Conservation (phyloP, 2,888 invertebrate genomes). For the Diaprepes abbreviatus region DNA sequence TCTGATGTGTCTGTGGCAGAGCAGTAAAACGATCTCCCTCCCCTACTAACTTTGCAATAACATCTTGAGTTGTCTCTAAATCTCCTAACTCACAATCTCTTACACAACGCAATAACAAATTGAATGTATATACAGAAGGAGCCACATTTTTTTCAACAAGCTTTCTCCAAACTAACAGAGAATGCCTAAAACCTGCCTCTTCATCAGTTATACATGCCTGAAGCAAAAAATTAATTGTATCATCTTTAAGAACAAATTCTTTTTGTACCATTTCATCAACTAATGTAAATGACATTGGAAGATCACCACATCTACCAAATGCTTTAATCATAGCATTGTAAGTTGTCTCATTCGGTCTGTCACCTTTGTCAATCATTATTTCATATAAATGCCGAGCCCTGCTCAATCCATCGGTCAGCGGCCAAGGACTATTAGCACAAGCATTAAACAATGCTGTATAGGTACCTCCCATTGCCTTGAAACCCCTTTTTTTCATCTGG, state of each 20-base stretch:
- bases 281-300: slow-evolving; percentile 82
- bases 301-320: slow-evolving; percentile 86
- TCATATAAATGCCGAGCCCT: slow-evolving; percentile 77
- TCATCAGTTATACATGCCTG: slow-evolving; percentile 87
- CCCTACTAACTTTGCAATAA: slow-evolving; percentile 55
- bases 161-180: slow-evolving; percentile 88
- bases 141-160: slow-evolving; percentile 76
- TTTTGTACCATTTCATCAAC: slow-evolving; percentile 87
- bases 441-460: slow-evolving; percentile 92
- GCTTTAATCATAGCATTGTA: slow-evolving; percentile 94
- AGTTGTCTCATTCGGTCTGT: slow-evolving; percentile 80
- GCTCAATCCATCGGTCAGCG: slow-evolving; percentile 75
- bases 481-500: slow-evolving; percentile 82
- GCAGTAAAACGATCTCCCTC: background rate
- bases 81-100: slow-evolving; percentile 87
- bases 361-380: slow-evolving; percentile 78
- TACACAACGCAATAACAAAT: slow-evolving; percentile 83
- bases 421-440: slow-evolving; percentile 84
- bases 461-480: slow-evolving; percentile 78
- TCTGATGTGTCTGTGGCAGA: background rate
- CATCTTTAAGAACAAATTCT: slow-evolving; percentile 73
- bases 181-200: slow-evolving; percentile 85
- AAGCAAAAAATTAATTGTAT: slow-evolving; percentile 84
- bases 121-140: slow-evolving; percentile 83
- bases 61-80: slow-evolving; percentile 71